phyloP scores from a whole-genome alignment of 1,140 invertebrate species.

The Dendrolimus kikuchii region DNA sequence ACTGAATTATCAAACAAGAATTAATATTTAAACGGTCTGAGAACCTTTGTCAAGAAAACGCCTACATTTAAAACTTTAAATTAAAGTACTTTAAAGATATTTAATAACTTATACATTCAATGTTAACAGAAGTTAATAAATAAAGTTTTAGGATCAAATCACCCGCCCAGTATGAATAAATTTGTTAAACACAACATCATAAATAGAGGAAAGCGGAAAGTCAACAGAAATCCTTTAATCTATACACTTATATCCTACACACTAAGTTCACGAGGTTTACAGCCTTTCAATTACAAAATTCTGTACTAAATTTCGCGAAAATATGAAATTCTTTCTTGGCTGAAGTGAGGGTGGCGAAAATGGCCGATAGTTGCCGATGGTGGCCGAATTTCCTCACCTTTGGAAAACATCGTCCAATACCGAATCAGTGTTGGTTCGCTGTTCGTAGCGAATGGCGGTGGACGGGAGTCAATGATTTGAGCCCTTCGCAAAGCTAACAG shows the following conservation, averaged over 20 bases:
- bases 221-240: not conserved
- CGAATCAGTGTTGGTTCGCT: constrained; percentile 54
- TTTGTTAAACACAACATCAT: too few relatives aligned
- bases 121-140: too few relatives aligned
- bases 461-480: constrained; percentile 2
- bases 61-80: too few relatives aligned
- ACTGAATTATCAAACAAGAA: too few relatives aligned
- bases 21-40: too few relatives aligned
- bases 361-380: constrained; percentile 37
- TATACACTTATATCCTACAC: not conserved
- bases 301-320: constrained; percentile 30
- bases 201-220: not conserved
- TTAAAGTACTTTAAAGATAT: too few relatives aligned
- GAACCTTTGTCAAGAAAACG: too few relatives aligned
- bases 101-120: too few relatives aligned
- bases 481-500: constrained; percentile 13
- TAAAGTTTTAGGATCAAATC: too few relatives aligned
- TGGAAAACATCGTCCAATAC: constrained; percentile 55
- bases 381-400: constrained; percentile 58
- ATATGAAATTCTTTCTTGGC: constrained; percentile 52
- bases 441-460: constrained; percentile 28
- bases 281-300: constrained; percentile 36
- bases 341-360: constrained; percentile 59
- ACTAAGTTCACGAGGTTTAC: constrained; percentile 8
- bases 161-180: too few relatives aligned